phyloP scores from a whole-genome alignment of 1,140 invertebrate species.

The Zaprionus ornatus region DNA sequence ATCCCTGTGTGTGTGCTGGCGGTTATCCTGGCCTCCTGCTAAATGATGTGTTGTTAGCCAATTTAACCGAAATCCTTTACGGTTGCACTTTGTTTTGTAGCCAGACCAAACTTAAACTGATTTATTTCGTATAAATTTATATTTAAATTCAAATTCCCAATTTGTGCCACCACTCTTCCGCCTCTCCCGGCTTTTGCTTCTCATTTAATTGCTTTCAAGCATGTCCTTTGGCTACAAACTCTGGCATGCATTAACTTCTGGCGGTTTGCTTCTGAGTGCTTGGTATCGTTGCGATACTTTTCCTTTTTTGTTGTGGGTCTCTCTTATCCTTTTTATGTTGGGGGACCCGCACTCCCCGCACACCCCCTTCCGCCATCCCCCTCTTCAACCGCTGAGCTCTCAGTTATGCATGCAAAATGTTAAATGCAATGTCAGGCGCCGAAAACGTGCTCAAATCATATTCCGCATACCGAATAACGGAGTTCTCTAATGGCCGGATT shows the following conservation, averaged over 20 bases:
- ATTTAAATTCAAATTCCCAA: slow-evolving; percentile 27
- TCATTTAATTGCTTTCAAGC: slow-evolving; percentile 64
- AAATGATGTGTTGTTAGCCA: slow-evolving; percentile 70
- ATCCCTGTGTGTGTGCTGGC: not conserved
- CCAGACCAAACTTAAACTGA: slow-evolving; percentile 54
- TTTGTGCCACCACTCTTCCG: not conserved
- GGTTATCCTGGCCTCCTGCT: slow-evolving; percentile 27
- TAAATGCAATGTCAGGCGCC: slow-evolving; percentile 70
- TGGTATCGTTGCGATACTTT: slow-evolving; percentile 1
- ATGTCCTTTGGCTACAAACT: slow-evolving; percentile 9
- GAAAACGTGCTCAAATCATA: slow-evolving; percentile 70
- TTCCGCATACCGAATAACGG: slow-evolving; percentile 74
- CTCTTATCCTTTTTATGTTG: slow-evolving; percentile 4
- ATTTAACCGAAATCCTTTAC: slow-evolving; percentile 49
- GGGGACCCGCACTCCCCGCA: not conserved
- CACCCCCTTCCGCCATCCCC: not conserved
- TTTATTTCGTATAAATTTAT: slow-evolving; percentile 61
- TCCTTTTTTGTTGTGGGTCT: not conserved
- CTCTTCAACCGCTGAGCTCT: slow-evolving; percentile 19
- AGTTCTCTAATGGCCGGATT: slow-evolving; percentile 75
- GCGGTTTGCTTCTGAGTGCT: slow-evolving; percentile 21
- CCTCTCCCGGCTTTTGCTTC: not conserved
- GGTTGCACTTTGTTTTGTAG: slow-evolving; percentile 24
- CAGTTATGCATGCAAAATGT: slow-evolving; percentile 58
- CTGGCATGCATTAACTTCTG: slow-evolving; percentile 23